phyloP scores from a whole-genome alignment of 2,113 vertebrate genomes.

The Picathartes gymnocephalus region DNA sequence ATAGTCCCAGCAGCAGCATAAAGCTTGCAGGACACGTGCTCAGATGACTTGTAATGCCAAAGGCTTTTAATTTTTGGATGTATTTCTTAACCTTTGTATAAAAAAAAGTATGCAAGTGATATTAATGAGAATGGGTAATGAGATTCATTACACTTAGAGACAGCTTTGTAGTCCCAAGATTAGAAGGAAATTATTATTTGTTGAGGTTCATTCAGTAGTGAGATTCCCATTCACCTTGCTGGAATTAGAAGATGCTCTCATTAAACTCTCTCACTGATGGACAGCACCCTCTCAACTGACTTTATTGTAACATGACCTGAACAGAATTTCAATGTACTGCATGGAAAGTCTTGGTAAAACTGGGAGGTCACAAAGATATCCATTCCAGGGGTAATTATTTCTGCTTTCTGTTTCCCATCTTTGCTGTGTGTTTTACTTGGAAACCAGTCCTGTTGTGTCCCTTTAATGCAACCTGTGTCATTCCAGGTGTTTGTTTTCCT shows the following conservation, averaged over 20 bases:
- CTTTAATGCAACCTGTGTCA: rapidly evolving
- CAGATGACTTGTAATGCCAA: not conserved
- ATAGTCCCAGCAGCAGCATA: not conserved
- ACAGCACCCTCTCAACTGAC: not conserved
- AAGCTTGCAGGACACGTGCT: not conserved
- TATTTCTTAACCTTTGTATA: not conserved
- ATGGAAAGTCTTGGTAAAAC: not conserved
- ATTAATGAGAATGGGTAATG: slow-evolving; percentile 6
- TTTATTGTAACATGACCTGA: not conserved
- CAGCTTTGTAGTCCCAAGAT: not conserved
- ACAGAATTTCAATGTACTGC: not conserved
- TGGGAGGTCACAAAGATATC: not conserved
- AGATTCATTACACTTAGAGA: not conserved
- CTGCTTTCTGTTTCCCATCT: not conserved
- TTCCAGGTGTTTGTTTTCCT: not conserved
- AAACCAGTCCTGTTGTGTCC: not conserved
- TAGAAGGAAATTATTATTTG: not conserved
- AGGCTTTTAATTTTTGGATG: not conserved
- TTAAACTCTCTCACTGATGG: not conserved
- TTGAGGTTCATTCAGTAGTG: slow-evolving; percentile 1
- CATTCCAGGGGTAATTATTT: rapidly evolving
- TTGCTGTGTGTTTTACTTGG: not conserved
- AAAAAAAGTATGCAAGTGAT: not conserved
- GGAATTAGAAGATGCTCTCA: not conserved
- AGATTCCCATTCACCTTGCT: slow-evolving; percentile 13